Conservation (phyloP, 2,113 vertebrate genomes). For the Laticauda laticaudata region DNA sequence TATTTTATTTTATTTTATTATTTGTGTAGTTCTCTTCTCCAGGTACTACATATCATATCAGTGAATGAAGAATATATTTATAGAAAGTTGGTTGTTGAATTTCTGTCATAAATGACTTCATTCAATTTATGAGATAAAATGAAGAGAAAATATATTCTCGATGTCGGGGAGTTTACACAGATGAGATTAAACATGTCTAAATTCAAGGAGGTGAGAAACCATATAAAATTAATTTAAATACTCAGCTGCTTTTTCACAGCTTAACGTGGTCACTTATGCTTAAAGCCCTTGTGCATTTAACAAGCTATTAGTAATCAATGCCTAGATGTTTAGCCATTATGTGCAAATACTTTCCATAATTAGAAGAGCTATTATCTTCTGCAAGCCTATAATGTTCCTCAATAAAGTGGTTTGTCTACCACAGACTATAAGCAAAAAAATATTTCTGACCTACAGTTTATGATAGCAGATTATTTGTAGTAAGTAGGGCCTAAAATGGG, state of each 20-base stretch:
- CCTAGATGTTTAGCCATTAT: constrained; percentile 29
- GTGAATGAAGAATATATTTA: background rate
- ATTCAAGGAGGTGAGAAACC: background rate
- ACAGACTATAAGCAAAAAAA: constrained; percentile 4
- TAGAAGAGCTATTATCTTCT: constrained; percentile 35
- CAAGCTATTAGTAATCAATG: constrained; percentile 28
- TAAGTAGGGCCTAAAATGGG: background rate
- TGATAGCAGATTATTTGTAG: constrained; percentile 13
- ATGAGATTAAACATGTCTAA: background rate
- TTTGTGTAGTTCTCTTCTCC: background rate
- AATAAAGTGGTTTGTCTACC: constrained; percentile 11
- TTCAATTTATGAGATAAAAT: background rate
- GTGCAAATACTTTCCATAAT: constrained; percentile 30
- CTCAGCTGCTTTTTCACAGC: constrained; percentile 18
- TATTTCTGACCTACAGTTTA: background rate
- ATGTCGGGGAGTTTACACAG: background rate
- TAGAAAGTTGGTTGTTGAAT: background rate
- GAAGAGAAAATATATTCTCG: background rate
- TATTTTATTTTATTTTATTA: background rate
- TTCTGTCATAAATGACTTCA: background rate
- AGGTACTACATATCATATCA: background rate
- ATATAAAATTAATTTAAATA: constrained; percentile 15
- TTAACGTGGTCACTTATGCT: constrained; percentile 23
- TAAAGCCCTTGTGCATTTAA: constrained; percentile 17
- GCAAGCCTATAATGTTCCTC: background rate